Conservation (phyloP, 2,888 invertebrate genomes). For the Celastrina argiolus region DNA sequence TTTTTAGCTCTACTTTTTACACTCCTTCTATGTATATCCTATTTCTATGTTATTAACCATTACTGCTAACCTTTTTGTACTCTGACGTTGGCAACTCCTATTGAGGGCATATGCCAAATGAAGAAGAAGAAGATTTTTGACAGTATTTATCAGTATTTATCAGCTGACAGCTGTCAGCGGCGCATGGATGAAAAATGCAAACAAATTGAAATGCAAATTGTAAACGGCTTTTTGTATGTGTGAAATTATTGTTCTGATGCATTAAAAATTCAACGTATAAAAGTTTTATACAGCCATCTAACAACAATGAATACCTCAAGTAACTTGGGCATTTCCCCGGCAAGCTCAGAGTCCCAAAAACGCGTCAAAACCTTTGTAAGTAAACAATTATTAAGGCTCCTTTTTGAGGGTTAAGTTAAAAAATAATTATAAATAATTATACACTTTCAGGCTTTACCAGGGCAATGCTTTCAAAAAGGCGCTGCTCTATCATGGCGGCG, state of each 20-base stretch:
- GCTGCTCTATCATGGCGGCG: conserved; percentile 59
- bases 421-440: background rate
- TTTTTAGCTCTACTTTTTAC: no score
- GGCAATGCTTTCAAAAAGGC: conserved; percentile 57
- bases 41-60: no score
- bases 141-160: background rate
- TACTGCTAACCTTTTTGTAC: no score
- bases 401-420: background rate
- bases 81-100: no score
- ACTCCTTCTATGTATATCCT: no score
- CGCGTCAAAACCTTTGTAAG: conserved; percentile 59
- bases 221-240: conserved; percentile 2
- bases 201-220: conserved; percentile 21
- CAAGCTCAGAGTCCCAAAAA: conserved; percentile 36
- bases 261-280: background rate
- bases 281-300: background rate
- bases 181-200: conserved; percentile 10
- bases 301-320: conserved; percentile 32
- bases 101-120: no score
- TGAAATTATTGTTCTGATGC: background rate
- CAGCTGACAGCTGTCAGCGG: background rate
- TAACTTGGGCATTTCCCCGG: conserved; percentile 37
- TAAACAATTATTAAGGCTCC: conserved; percentile 28
- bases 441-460: conserved; percentile 53
- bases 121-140: background rate